A percentile compares a stretch with the other conserved stretches of the same genome.
These are phyloP conservation scores for Eilema depressum DNA, from an alignment of 2,888 invertebrate genomes.

Conservation along the genomic window DNA sequence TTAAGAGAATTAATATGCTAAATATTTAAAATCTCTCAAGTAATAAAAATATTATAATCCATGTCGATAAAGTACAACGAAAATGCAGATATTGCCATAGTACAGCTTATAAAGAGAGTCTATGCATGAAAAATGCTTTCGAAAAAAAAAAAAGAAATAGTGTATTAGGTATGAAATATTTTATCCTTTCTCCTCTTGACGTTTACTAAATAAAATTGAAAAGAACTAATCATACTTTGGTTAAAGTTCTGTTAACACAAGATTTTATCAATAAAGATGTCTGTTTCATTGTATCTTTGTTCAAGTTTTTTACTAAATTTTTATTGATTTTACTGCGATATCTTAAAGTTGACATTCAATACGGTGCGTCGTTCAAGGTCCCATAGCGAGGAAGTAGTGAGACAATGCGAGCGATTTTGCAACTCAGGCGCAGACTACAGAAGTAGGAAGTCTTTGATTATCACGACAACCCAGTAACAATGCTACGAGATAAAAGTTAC, in stretches of 20 bases:
- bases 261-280: no score
- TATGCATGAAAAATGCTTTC: background rate
- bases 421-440: conserved; percentile 60
- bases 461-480: conserved; percentile 55
- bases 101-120: background rate
- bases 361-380: conserved; percentile 43
- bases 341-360: conserved; percentile 39
- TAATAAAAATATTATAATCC: background rate
- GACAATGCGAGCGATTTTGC: conserved; percentile 58
- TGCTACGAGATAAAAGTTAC: conserved; percentile 34
- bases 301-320: background rate
- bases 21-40: background rate
- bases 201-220: background rate
- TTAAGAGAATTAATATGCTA: background rate
- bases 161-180: background rate
- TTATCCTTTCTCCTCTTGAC: background rate
- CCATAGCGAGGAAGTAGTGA: conserved; percentile 42
- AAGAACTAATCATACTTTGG: background rate
- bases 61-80: background rate
- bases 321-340: conserved; percentile 22
- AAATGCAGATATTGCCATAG: background rate
- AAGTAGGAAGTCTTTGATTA: conserved; percentile 75
- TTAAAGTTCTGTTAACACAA: background rate
- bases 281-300: background rate
- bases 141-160: no score